Conservation (phyloP, 2,888 invertebrate genomes). For the Pandemis corylana region DNA sequence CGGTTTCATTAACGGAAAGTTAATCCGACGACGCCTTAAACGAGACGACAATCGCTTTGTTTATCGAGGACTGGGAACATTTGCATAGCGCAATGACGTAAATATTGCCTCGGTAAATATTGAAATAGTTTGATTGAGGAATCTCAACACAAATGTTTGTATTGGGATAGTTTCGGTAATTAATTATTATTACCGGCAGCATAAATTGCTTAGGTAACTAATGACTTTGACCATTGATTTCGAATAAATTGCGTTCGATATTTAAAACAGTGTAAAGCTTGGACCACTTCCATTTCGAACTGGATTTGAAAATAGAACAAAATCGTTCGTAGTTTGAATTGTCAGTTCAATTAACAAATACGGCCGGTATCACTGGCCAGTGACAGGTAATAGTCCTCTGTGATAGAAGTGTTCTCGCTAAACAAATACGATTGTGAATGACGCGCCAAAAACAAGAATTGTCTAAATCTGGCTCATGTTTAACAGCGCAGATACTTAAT, state of each 20-base stretch:
- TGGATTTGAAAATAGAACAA: constrained; percentile 57
- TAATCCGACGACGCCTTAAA: constrained; percentile 50
- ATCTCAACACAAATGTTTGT: constrained; percentile 47
- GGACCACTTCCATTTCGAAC: constrained; percentile 39
- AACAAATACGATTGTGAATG: constrained; percentile 43
- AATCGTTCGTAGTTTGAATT: constrained; percentile 58
- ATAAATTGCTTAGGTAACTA: constrained; percentile 11
- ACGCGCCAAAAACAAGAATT: constrained; percentile 36
- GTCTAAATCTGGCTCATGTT: constrained; percentile 22
- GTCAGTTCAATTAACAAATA: constrained; percentile 71
- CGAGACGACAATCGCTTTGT: constrained; percentile 57
- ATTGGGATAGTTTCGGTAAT: constrained; percentile 48
- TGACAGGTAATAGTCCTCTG: constrained; percentile 62
- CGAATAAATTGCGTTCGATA: constrained; percentile 22
- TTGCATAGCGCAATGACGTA: constrained; percentile 64
- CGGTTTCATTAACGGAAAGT: constrained; percentile 54
- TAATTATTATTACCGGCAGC: constrained; percentile 41
- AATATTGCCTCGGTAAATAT: constrained; percentile 66
- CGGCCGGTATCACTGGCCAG: constrained; percentile 54
- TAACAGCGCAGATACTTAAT: not conserved
- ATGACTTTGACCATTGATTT: constrained; percentile 19
- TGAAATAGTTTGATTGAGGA: constrained; percentile 62
- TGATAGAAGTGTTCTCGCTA: constrained; percentile 53
- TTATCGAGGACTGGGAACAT: constrained; percentile 61
- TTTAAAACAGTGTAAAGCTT: constrained; percentile 28